phyloP scores from a whole-genome alignment of 2,888 invertebrate genomes.

The Pediacus dermestoides region DNA sequence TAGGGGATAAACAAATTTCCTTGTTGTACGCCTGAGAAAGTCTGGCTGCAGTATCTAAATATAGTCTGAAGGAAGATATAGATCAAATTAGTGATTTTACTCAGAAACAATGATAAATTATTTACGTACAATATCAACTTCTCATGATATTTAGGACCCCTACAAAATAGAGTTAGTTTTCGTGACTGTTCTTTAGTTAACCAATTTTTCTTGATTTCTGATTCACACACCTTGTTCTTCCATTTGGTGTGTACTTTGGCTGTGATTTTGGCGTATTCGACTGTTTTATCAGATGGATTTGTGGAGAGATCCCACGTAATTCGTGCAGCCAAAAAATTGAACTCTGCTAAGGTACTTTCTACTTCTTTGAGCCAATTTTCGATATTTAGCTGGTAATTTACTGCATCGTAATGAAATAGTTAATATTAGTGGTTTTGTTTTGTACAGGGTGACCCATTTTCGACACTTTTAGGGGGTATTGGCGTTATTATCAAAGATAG shows the following conservation, averaged over 20 bases:
- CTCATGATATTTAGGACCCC: conserved; percentile 58
- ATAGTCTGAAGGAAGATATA: conserved; percentile 5
- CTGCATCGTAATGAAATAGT: no score
- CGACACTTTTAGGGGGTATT: no score
- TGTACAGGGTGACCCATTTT: no score
- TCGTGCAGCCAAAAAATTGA: conserved; percentile 35
- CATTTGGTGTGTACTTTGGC: conserved; percentile 40
- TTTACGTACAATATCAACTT: conserved; percentile 54
- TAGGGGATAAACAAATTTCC: conserved; percentile 52
- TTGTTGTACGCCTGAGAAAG: conserved; percentile 60
- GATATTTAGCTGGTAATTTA: conserved; percentile 32
- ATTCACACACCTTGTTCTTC: conserved; percentile 43
- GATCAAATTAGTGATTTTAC: no score
- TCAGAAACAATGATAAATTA: not conserved
- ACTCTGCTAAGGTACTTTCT: conserved; percentile 32
- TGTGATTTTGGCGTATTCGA: conserved; percentile 28
- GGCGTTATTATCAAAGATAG: no score
- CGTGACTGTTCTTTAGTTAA: conserved; percentile 46
- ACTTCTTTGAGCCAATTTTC: conserved; percentile 37
- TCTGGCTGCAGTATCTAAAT: conserved; percentile 21
- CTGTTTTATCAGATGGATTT: conserved; percentile 17
- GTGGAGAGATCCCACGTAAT: conserved; percentile 31
- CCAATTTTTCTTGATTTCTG: conserved; percentile 24
- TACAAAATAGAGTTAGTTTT: conserved; percentile 60
- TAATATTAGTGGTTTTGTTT: no score